Percentiles rank a stretch among this genome's conserved stretches.
phyloP scores from a whole-genome alignment of 1,140 invertebrate species.

The Atta colombica region DNA sequence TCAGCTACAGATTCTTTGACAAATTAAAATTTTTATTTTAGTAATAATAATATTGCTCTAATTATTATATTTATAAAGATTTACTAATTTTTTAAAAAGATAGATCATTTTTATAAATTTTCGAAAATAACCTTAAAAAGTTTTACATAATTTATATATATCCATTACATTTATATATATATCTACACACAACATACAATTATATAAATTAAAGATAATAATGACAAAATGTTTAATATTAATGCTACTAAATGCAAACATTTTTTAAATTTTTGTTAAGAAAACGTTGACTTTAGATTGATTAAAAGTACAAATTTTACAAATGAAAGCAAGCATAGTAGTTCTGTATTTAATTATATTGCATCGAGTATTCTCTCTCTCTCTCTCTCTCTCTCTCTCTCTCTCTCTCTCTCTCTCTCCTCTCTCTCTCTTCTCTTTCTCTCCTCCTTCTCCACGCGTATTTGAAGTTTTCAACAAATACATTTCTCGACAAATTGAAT shows the following conservation, averaged over 20 bases:
- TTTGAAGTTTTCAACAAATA: neutral
- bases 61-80: neutral
- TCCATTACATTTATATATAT: neutral
- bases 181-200: neutral
- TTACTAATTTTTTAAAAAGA: neutral
- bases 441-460: too few relatives aligned
- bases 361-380: neutral
- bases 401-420: too few relatives aligned
- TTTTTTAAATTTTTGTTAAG: conserved; percentile 8
- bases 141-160: neutral
- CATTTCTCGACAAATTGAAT: neutral
- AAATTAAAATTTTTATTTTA: neutral
- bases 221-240: neutral
- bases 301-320: neutral
- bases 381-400: too few relatives aligned
- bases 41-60: neutral
- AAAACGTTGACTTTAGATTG: neutral
- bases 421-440: too few relatives aligned
- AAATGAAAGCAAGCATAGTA: conserved; percentile 8
- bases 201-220: conserved; percentile 22
- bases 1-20: neutral
- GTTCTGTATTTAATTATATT: neutral
- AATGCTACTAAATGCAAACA: neutral
- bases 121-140: neutral
- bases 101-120: neutral